phyloP scores from a whole-genome alignment of 2,113 vertebrate species.

The Dicentrarchus labrax region DNA sequence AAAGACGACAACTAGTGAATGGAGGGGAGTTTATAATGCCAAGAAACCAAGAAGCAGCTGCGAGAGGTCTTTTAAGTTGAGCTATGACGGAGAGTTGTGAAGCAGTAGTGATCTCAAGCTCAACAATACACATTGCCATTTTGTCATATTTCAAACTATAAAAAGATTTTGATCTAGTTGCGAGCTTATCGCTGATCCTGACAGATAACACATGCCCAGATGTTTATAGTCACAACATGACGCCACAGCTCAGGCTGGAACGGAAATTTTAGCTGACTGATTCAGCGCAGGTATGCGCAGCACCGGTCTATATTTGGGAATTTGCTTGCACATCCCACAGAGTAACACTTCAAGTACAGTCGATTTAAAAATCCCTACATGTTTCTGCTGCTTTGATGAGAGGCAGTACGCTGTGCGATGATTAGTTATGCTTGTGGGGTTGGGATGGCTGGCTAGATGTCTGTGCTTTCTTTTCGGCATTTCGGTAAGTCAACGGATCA shows the following conservation, averaged over 20 bases:
- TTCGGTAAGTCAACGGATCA: slow-evolving; percentile 49
- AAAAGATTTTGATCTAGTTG: slow-evolving; percentile 32
- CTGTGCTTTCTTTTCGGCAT: slow-evolving; percentile 9
- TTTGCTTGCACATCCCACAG: slow-evolving; percentile 19
- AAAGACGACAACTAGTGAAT: slow-evolving; percentile 42
- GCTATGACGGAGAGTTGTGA: slow-evolving; percentile 12
- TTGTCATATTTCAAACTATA: slow-evolving; percentile 28
- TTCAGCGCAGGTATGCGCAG: slow-evolving; percentile 15
- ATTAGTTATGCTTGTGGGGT: slow-evolving; percentile 58
- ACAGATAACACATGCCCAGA: slow-evolving; percentile 34
- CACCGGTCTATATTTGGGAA: slow-evolving; percentile 19
- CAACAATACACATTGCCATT: background rate
- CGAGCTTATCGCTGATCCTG: slow-evolving; percentile 21
- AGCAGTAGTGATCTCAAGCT: background rate
- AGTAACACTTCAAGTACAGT: slow-evolving; percentile 52
- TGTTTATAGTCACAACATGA: slow-evolving; percentile 43
- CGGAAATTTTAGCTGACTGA: slow-evolving; percentile 37
- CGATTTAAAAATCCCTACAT: slow-evolving; percentile 38
- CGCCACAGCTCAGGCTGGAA: slow-evolving; percentile 5
- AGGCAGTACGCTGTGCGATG: slow-evolving; percentile 22
- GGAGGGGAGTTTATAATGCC: slow-evolving; percentile 28
- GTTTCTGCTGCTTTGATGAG: slow-evolving; percentile 58
- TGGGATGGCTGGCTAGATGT: slow-evolving; percentile 20
- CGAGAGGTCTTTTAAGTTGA: slow-evolving; percentile 30
- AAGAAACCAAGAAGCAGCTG: slow-evolving; percentile 13